phyloP scores from a whole-genome alignment of 1,140 invertebrate species.

The Teleopsis dalmanni region DNA sequence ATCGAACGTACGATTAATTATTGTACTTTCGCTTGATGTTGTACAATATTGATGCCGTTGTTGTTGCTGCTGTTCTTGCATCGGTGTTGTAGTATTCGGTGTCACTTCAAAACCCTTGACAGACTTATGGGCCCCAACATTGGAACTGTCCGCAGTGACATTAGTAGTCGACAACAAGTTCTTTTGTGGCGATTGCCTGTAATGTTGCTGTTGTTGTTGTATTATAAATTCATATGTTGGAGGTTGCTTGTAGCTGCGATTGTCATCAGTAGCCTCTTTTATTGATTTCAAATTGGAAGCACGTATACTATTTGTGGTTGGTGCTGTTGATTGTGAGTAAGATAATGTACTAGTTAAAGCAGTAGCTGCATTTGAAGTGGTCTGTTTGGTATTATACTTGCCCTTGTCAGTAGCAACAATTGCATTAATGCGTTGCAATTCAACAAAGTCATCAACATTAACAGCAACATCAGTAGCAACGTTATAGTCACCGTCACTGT shows the following conservation, averaged over 20 bases:
- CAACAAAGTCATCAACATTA: no score
- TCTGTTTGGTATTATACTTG: neutral
- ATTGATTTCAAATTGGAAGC: neutral
- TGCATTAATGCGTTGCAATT: conserved; percentile 7
- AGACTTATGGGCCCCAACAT: no score
- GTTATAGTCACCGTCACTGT: neutral
- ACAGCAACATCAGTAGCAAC: no score
- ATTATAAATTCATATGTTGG: neutral
- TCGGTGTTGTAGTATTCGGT: no score
- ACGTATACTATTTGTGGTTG: neutral
- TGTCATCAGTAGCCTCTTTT: neutral
- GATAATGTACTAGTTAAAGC: neutral
- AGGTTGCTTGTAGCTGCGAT: no score
- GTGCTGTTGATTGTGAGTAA: neutral
- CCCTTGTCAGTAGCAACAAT: neutral
- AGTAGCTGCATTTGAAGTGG: neutral
- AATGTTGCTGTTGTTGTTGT: neutral
- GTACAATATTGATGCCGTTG: neutral
- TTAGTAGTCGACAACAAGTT: no score
- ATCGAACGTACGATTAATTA: conserved; percentile 30
- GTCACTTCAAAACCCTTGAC: no score
- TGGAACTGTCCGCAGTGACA: no score
- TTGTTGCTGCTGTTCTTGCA: neutral
- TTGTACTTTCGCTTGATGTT: conserved; percentile 7
- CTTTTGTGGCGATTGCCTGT: no score